Conservation (phyloP, 2,888 invertebrate genomes). For the Dendrolimus houi region DNA sequence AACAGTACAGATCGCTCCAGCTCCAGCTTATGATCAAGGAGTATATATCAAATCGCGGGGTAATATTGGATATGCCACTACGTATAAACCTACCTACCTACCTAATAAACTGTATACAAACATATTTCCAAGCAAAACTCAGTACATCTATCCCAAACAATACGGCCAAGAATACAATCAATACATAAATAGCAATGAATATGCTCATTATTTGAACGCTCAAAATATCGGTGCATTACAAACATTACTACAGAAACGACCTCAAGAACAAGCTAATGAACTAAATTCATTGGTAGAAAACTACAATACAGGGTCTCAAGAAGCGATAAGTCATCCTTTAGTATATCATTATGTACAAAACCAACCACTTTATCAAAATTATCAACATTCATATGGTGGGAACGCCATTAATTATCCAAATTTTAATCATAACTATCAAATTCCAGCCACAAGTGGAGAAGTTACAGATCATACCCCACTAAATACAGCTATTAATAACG, state of each 20-base stretch:
- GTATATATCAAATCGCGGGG: slow-evolving; percentile 61
- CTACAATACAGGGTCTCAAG: not conserved
- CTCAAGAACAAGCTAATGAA: slow-evolving; percentile 64
- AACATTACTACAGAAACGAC: slow-evolving; percentile 61
- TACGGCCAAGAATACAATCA: slow-evolving; percentile 38
- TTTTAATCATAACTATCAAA: slow-evolving; percentile 5
- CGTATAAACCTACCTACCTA: slow-evolving; percentile 23
- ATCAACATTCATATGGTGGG: slow-evolving; percentile 31
- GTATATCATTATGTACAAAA: slow-evolving; percentile 57
- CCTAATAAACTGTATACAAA: slow-evolving; percentile 35
- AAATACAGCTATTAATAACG: slow-evolving; percentile 57
- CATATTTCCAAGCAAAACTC: slow-evolving; percentile 38
- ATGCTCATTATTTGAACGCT: slow-evolving; percentile 33
- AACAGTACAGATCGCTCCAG: slow-evolving; percentile 42
- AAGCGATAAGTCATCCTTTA: slow-evolving; percentile 22
- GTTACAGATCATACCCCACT: slow-evolving; percentile 58
- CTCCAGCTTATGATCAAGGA: slow-evolving; percentile 47
- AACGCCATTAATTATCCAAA: slow-evolving; percentile 34
- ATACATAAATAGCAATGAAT: too few relatives aligned
- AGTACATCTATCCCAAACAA: slow-evolving; percentile 48
- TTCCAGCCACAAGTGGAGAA: slow-evolving; percentile 2
- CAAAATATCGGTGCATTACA: slow-evolving; percentile 59
- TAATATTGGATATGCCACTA: slow-evolving; percentile 30
- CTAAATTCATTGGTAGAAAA: slow-evolving; percentile 55
- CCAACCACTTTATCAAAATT: slow-evolving; percentile 24